phyloP scores from a whole-genome alignment of 2,888 invertebrate species.

The Mythimna pallens region DNA sequence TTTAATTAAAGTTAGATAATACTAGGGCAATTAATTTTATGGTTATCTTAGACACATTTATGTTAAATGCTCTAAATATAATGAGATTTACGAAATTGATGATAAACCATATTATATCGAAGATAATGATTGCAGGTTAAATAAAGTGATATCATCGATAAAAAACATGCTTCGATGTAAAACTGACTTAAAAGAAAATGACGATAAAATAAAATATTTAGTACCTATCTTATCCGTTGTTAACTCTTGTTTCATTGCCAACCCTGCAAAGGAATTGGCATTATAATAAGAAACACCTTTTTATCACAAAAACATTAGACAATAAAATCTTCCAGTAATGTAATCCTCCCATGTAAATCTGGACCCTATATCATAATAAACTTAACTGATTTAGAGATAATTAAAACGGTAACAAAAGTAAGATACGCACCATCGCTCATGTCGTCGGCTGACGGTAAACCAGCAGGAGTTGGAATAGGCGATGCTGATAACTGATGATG shows the following conservation, averaged over 20 bases:
- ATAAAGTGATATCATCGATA: conserved; percentile 46
- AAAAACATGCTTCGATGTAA: conserved; percentile 48
- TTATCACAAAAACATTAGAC: conserved; percentile 15
- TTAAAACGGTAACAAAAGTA: background rate
- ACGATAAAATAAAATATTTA: conserved; percentile 50
- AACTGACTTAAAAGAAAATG: conserved; percentile 33
- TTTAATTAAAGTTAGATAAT: conserved; percentile 33
- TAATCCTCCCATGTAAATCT: background rate
- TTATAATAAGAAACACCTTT: conserved; percentile 48
- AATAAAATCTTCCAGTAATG: background rate
- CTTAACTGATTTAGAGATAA: background rate
- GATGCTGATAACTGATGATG: conserved; percentile 84
- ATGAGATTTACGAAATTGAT: conserved; percentile 29
- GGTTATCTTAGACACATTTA: conserved; percentile 21
- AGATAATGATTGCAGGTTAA: conserved; percentile 38
- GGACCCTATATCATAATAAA: background rate
- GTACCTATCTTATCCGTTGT: conserved; percentile 63
- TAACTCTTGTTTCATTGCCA: conserved; percentile 61
- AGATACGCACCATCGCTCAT: conserved; percentile 92
- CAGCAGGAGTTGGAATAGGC: conserved; percentile 81
- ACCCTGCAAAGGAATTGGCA: conserved; percentile 59
- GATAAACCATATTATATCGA: conserved; percentile 24
- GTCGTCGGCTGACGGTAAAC: conserved; percentile 91
- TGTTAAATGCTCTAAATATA: conserved; percentile 13
- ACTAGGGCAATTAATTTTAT: conserved; percentile 36